Evolutionary conservation across 2,797 vertebrate genomes (phyloP).

Genomic region (Pelochelys cantorii): DNA sequence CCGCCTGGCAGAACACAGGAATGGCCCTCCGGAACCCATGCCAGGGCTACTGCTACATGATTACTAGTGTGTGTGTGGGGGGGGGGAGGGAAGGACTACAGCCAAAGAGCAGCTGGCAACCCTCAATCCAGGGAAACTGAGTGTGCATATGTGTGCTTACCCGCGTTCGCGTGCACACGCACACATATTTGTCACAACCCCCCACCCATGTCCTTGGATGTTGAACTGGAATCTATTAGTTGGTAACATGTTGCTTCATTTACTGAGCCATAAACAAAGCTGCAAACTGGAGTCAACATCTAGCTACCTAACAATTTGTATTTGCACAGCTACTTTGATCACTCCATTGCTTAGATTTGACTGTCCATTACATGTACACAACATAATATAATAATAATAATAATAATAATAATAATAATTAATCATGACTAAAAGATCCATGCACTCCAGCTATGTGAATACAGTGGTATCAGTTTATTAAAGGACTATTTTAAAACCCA

Average conservation of each 20-base stretch:
- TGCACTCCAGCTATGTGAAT: not conserved
- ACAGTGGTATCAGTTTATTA: not conserved
- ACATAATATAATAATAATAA: not conserved
- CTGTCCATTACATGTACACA: not conserved
- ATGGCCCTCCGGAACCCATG: conserved; percentile 15
- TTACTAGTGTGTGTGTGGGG: conserved; percentile 2
- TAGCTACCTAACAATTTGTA: not conserved
- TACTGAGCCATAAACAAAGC: not conserved
- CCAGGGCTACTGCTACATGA: not conserved
- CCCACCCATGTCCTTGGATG: conserved; percentile 20
- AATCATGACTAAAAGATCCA: not conserved
- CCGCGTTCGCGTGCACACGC: not conserved
- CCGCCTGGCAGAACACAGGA: conserved; percentile 38
- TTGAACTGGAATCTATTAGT: not conserved
- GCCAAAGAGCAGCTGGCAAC: conserved; percentile 56
- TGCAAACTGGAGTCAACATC: not conserved
- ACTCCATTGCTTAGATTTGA: conserved; percentile 10
- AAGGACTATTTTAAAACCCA: not conserved
- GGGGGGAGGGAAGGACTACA: not conserved
- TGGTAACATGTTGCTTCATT: conserved; percentile 1
- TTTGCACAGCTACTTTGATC: not conserved
- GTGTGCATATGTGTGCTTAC: not conserved
- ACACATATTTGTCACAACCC: not conserved
- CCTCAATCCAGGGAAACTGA: not conserved
- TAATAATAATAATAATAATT: too few relatives aligned